Conservation (phyloP, 92 coral and sea anemone genomes). For the Parazoanthus swiftii region DNA sequence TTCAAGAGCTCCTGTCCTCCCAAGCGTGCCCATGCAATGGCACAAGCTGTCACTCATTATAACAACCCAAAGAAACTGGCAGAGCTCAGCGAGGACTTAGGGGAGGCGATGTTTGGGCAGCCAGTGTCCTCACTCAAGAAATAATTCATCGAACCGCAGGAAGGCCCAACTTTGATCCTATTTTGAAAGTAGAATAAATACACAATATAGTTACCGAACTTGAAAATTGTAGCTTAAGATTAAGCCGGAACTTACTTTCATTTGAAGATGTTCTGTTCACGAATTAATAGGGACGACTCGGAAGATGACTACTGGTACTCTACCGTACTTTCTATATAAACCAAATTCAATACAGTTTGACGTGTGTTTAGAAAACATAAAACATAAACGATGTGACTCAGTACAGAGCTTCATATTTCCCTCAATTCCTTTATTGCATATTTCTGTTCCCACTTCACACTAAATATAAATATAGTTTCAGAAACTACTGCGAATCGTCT, state of each 20-base stretch:
- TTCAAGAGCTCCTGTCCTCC: conserved; percentile 90
- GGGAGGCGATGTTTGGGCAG: conserved; percentile 97
- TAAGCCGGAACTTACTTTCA: neutral
- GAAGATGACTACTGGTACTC: too few species aligned
- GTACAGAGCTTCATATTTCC: too few species aligned
- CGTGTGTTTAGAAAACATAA: too few species aligned
- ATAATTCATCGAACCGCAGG: neutral
- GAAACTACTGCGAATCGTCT: too few species aligned
- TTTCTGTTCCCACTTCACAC: too few species aligned
- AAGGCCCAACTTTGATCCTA: neutral
- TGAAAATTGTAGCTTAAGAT: neutral
- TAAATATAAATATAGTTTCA: too few species aligned
- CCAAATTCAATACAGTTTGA: too few species aligned
- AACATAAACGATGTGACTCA: too few species aligned
- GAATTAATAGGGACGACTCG: too few species aligned
- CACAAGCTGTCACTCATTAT: conserved; percentile 94
- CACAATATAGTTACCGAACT: neutral
- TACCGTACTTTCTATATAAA: too few species aligned
- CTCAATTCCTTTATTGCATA: too few species aligned
- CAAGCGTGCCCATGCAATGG: conserved; percentile 97
- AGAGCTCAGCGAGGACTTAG: conserved; percentile 94
- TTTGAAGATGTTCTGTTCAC: neutral
- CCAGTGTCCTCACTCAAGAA: conserved; percentile 64
- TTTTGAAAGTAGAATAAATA: neutral
- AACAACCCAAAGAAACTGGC: conserved; percentile 94